Percentiles rank a stretch among this genome's conserved stretches.
Evolutionary conservation across 2,888 invertebrate species (phyloP).

Genomic region (Eristalinus aeneus): DNA sequence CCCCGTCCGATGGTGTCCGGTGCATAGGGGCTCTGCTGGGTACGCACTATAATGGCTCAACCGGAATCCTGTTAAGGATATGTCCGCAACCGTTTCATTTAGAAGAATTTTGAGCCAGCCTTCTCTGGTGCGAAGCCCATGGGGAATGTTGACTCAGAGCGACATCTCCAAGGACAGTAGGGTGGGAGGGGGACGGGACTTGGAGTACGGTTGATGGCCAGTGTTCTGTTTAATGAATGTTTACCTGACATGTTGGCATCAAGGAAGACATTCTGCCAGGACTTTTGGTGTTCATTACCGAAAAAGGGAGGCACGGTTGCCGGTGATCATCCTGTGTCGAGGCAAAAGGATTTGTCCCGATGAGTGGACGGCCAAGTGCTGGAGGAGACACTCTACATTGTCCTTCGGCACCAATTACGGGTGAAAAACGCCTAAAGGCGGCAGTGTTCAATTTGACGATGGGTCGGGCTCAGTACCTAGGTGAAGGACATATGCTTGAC

Average conservation of each 20-base stretch:
- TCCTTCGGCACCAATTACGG: background rate
- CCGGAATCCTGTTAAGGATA: conserved; percentile 29
- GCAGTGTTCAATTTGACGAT: background rate
- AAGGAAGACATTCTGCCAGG: conserved; percentile 27
- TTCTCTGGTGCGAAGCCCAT: background rate
- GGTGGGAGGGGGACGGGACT: background rate
- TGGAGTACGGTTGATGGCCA: background rate
- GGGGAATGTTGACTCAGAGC: conserved; percentile 43
- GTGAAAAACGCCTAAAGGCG: background rate
- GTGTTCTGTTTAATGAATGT: conserved; percentile 50
- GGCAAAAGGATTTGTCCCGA: background rate
- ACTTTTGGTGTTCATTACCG: conserved; percentile 15
- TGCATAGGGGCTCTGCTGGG: background rate
- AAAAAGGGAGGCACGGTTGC: background rate
- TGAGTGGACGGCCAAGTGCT: background rate
- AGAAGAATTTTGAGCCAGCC: background rate
- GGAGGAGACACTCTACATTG: background rate
- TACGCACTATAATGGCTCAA: conserved; percentile 35
- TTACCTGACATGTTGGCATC: conserved; percentile 39
- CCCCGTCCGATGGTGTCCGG: conserved; percentile 12
- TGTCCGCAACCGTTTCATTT: conserved; percentile 14
- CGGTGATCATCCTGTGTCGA: background rate
- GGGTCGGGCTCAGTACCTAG: background rate
- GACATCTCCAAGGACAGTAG: conserved; percentile 29
- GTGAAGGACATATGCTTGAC: background rate